These are phyloP conservation scores for Cheilosia grossa DNA, from an alignment of 2,888 invertebrate species.

Conservation along the genomic window DNA sequence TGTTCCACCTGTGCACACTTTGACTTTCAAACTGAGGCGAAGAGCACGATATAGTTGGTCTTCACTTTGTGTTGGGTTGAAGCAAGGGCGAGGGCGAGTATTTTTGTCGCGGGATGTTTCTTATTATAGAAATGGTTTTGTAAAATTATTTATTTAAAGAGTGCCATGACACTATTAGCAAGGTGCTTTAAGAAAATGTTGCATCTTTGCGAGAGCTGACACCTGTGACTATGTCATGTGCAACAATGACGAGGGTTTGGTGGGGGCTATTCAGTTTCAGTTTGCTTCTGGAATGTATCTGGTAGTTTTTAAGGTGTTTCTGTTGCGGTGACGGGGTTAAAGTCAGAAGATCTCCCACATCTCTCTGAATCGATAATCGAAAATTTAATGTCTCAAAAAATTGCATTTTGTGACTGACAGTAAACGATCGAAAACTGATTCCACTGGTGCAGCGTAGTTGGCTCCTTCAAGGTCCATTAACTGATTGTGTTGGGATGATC, in stretches of 20 bases:
- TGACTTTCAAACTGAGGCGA: conserved; percentile 52
- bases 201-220: conserved; percentile 4
- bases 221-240: conserved; percentile 30
- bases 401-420: no score
- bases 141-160: conserved; percentile 58
- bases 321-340: no score
- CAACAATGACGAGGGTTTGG: conserved; percentile 1
- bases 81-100: neutral
- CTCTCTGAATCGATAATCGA: no score
- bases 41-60: neutral
- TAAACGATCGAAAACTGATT: no score
- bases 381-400: no score
- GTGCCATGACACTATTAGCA: conserved; percentile 7
- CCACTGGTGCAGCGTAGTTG: no score
- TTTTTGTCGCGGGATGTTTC: conserved; percentile 54
- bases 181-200: conserved; percentile 24
- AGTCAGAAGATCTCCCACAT: no score
- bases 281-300: no score
- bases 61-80: neutral
- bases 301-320: no score
- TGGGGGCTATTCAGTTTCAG: no score
- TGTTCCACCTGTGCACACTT: conserved; percentile 73
- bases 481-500: no score
- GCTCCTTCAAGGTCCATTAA: no score
- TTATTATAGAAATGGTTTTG: conserved; percentile 54